Base-by-base conservation (phyloP, 2,888 invertebrate genomes). In the Troides helena region DNA sequence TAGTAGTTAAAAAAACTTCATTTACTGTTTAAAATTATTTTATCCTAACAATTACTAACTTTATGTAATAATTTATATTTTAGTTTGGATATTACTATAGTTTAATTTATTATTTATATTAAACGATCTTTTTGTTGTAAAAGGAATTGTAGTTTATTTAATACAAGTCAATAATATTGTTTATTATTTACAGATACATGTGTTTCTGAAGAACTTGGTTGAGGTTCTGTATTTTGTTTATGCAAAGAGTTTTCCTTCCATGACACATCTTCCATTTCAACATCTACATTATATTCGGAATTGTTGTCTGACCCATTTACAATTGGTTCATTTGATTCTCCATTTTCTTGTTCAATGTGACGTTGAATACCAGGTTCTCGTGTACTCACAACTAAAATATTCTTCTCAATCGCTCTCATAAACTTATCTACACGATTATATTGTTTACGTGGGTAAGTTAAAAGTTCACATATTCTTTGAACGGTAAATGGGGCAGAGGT, bases 391-490 rank as follows among this genome's bases (percentile, higher is more conserved):
- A 98, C 98, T 77, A 98, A 89, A 76, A 98, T 97, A 80, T 97
- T 98, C 88, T 99, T 99, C 86, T 99, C 99, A 71, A 99, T 94
- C 0, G 99, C 99, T 71, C 99, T 94, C 96, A 99, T 97, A 85
- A 97, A 99, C 87, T 99, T 99, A 85, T 99, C 99, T 72, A 98
- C 96, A 72, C 98, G 94, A 82, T 97, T 97, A 87, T 99, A 99
- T 84, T 99, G 98, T 84, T 97, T 98, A 30, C 96, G 94, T 2
- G 99, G 99, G 75, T 95, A 95, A 5, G 97, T 97, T 2, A 99
- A 92, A 43, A 99, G 93, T 87, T 99, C 99, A 88, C 99, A 98
- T 72, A 99, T 95, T 76, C 99, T 94, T 87, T 99, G 99, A 74
- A 99, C 96, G 23, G 99, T 99, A 83, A 99, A 99, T 0, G 99